Evolutionary conservation across 2,888 invertebrate genomes (phyloP), one percentile per base, ranked within the genome.

Genomic region (Aphidoletes aphidimyza): DNA sequence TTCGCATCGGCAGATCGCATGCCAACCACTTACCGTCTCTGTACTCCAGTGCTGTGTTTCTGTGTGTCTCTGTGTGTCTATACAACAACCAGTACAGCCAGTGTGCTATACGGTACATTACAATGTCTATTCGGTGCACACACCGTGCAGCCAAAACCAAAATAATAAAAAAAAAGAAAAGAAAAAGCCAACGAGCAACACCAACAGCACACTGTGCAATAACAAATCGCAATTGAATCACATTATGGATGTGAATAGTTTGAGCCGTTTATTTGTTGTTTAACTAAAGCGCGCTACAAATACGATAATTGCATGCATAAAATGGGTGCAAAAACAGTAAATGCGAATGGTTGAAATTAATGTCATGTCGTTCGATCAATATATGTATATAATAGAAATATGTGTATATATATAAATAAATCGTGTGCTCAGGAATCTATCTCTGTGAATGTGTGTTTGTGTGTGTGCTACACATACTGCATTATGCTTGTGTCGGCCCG

Each of bases 291-390:
- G 69, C 69, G 34, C 69, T 69, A 69, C 69, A 69, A 69, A 69
- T 69, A 69, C 69, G 69, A 69, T 69, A 69, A 69, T 69, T 69
- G 69, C 69, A 69, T 69, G 69, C 69, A 69, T 69, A 69, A 69
- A 69, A 69, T 69, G 69, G 69, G 69, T 69, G 69, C 69, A 69
- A 69, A 54, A 69, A 69, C 69, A 69, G 69, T 69, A 69, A 69
- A 69, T 69, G 69, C 69, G 69, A 69, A 69, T 34, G 69, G 14
- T 14, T 30, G 14, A 69, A 69, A 69, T 69, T 69, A 30, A 69
- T 69, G 69, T 34, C 34, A 69, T 34, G 34, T 30, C 69, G 2
- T 69, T 69, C 34, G 69, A 69, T 69, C 69, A 69, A 69, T 69
- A 30, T 34, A 69, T n/a, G n/a, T n/a, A 54, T n/a, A 14, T 11